A percentile compares a stretch with the other conserved stretches of the same genome.
These are phyloP conservation scores for Heterocephalus glaber DNA, from an alignment of 2,113 vertebrate species.

Conservation along the genomic window DNA sequence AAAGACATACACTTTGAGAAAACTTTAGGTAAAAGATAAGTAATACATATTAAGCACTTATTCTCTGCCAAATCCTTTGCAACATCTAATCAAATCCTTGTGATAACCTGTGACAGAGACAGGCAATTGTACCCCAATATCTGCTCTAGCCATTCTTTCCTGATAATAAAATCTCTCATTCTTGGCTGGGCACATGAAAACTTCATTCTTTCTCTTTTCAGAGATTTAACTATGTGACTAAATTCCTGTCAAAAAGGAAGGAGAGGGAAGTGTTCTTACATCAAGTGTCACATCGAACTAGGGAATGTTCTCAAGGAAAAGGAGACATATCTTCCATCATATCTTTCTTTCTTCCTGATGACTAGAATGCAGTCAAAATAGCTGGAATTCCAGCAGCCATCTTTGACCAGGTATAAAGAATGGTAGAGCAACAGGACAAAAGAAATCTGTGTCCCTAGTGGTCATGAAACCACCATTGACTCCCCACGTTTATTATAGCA, in stretches of 20 bases:
- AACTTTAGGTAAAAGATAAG: not conserved
- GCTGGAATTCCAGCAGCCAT: not conserved
- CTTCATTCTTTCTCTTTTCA: constrained; percentile 1
- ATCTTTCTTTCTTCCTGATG: not conserved
- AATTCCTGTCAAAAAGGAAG: not conserved
- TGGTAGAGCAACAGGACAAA: not conserved
- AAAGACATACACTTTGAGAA: not conserved
- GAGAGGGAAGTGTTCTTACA: not conserved
- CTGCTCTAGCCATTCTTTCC: not conserved
- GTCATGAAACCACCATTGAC: not conserved
- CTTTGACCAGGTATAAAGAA: not conserved
- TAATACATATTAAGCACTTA: not conserved
- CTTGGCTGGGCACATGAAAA: not conserved
- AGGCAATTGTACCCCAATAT: not conserved
- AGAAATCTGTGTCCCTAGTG: no score
- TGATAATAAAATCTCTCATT: not conserved
- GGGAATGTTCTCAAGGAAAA: not conserved
- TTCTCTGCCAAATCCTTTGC: not conserved
- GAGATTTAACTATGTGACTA: not conserved
- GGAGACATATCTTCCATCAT: not conserved
- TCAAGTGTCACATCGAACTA: not conserved
- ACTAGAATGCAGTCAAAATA: not conserved
- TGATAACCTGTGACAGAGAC: not conserved
- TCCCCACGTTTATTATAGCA: not conserved
- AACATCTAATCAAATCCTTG: not conserved